Percentiles rank a stretch among this genome's conserved stretches.
These are phyloP conservation scores for Meriones unguiculatus DNA, from an alignment of 2,113 vertebrate species.

Conservation along the genomic window DNA sequence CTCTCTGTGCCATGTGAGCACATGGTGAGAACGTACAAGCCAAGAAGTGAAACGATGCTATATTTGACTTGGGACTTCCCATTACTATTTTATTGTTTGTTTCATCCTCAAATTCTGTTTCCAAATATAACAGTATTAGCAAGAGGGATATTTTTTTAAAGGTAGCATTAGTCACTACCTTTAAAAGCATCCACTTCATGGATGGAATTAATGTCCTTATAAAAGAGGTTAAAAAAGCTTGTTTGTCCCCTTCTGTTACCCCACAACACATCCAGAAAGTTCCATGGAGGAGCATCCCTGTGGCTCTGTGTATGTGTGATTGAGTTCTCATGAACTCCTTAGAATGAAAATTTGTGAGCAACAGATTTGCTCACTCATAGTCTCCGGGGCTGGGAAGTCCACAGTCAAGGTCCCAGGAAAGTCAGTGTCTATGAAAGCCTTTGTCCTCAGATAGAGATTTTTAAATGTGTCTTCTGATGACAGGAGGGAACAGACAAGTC, in stretches of 20 bases:
- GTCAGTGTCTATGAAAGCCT: background rate
- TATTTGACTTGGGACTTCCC: background rate
- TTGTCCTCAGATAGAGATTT: background rate
- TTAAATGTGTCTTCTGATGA: background rate
- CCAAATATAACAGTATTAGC: background rate
- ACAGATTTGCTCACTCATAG: background rate
- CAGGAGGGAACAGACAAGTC: background rate
- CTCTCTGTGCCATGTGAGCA: background rate
- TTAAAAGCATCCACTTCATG: no score
- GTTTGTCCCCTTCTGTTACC: background rate
- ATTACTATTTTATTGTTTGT: background rate
- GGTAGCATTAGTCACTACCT: background rate
- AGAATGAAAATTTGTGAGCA: background rate
- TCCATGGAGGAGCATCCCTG: background rate
- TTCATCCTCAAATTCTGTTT: background rate
- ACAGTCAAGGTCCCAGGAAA: background rate
- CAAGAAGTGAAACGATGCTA: background rate
- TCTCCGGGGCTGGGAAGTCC: background rate
- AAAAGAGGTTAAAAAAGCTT: background rate
- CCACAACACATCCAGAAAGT: background rate
- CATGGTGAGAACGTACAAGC: background rate
- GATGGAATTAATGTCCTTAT: background rate
- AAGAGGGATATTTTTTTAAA: background rate
- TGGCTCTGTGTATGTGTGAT: background rate
- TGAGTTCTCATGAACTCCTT: background rate